Base-by-base conservation (phyloP, 2,113 vertebrate species). In the Chaetodon trifascialis region DNA sequence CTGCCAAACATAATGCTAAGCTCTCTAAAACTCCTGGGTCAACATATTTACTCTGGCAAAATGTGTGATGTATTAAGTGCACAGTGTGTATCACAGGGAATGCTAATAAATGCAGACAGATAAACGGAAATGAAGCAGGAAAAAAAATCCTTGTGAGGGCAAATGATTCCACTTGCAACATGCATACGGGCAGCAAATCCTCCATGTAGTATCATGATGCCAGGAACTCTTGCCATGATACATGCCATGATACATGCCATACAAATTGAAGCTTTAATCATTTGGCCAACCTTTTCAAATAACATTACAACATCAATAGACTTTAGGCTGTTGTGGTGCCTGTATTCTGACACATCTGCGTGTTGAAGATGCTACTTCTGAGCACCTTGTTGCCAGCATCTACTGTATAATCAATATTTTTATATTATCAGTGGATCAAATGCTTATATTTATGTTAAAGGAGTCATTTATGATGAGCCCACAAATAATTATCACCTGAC, bases 1-100 rank as follows among this genome's bases (percentile, higher is more conserved):
- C 66, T 83, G 82, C 89, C 88, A 87, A 81, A 75, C 71, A 89
- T 83, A 83, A 89, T 82, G 68, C 88, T 89, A 86, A 79, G 75
- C 86, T 89, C 78, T 84, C 19, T 65, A 66, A 86, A 91, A 87
- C 66, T 89, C 64, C 89, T 86, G 72, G 84, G 88, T 93, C 67
- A 84, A 91, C 77, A 85, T 77, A 80, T 89, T 89, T 86, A 80
- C 58, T 80, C 38, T 44, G 23, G 54, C 25, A 79, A 73, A 71
- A 23, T 80, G 21, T 79, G 69, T 79, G 65, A 76, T 82, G 66
- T 76, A 83, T 74, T 71, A 82, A 78, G 38, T 71, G 44, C 51
- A 66, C 38, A 34, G 14, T 23, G 60, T 77, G 73, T 78, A 79
- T 89, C 67, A 74, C 52, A 68, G 65, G 60, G 72, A 67, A 80